These are phyloP conservation scores for Drosophila oshimai DNA, from an alignment of 1,140 invertebrate genomes.

Conservation along the genomic window DNA sequence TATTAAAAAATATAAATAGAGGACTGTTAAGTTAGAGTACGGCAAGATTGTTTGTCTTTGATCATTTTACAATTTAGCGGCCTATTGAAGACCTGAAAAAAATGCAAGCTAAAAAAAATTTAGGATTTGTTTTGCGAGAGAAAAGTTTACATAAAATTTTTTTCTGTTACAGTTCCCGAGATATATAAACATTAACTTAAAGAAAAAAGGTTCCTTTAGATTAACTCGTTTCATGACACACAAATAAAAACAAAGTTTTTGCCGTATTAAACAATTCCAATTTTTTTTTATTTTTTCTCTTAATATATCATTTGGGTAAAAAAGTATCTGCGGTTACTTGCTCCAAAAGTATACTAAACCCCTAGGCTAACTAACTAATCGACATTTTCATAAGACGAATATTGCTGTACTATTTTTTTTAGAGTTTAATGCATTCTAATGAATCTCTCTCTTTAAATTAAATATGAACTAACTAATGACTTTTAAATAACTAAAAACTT, in stretches of 20 bases:
- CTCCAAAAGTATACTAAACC: background rate
- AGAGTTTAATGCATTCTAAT: background rate
- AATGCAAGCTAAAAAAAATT: too few relatives aligned
- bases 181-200: too few relatives aligned
- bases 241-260: slow-evolving; percentile 9
- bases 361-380: slow-evolving; percentile 6
- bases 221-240: background rate
- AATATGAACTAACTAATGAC: background rate
- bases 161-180: too few relatives aligned
- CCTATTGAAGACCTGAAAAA: too few relatives aligned
- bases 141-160: too few relatives aligned
- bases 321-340: slow-evolving; percentile 1
- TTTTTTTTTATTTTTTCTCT: background rate
- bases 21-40: too few relatives aligned
- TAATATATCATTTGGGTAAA: background rate
- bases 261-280: slow-evolving; percentile 8
- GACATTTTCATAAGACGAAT: background rate
- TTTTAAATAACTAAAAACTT: background rate
- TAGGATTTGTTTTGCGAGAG: too few relatives aligned
- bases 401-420: slow-evolving; percentile 1
- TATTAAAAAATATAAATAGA: too few relatives aligned
- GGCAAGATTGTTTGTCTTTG: too few relatives aligned
- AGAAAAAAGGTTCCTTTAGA: too few relatives aligned
- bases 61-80: too few relatives aligned
- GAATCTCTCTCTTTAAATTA: background rate